Base-by-base conservation (phyloP, 2,113 vertebrate genomes). In the Hippocampus abdominalis region DNA sequence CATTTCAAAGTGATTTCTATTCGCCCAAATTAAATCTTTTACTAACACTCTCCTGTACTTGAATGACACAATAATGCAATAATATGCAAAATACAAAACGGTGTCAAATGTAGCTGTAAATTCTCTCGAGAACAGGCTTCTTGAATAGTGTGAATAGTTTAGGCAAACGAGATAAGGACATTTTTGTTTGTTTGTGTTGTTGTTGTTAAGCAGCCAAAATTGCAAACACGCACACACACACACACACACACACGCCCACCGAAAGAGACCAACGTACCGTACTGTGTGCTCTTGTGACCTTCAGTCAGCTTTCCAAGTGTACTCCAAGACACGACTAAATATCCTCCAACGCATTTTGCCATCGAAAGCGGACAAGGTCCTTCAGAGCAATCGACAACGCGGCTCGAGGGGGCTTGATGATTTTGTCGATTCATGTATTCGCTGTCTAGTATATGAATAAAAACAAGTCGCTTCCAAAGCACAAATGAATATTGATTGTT, bases 361-460 rank as follows among this genome's bases (percentile, higher is more conserved):
- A 60, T 13, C 12, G 25, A 60, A 60, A 32, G 57, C 27, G 15
- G 27, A 60, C 57, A 32, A 60, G 57, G 27, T 60, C 3, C 11
- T 57, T 15, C 27, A 15, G 15, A 15, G 57, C 57, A 20, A 44
- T 44, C 42, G 42, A 44, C 42, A 18, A 60, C 3, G 56, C 29
- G 25, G 25, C 49, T 51, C 8, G 49, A 51, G 20, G 9, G 51
- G 9, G 51, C 51, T 54, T 54, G 51, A 32, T 18, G 57, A 57
- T 5, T 57, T 57, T 57, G 54, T 57, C 54, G 23, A 57, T 27
- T 57, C 27, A 29, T 60, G 57, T 60, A 60, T 32, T 32, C 8
- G 57, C 57, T 60, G 27, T 60, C 13, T 6, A 60, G 27, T 60
- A 60, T 60, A 32, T 60, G 27, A 60, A 60, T 60, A 32, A 60